Base-by-base conservation (phyloP, 2,888 invertebrate species). In the Isotomurus palustris region DNA sequence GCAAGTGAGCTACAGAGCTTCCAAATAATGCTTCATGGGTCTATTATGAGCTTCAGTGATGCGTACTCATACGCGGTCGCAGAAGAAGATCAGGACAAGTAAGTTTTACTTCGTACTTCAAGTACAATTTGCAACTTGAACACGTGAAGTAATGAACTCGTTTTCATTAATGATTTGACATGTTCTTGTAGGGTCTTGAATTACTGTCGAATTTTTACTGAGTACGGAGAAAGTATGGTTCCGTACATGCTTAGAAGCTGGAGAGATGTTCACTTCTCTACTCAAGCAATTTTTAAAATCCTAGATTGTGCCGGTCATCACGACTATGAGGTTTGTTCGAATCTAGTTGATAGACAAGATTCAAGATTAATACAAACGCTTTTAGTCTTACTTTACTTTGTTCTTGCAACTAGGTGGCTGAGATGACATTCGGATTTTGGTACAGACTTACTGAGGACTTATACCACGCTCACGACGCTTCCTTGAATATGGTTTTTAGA, bases 271-370 rank as follows among this genome's bases (percentile, higher is more conserved):
- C 88, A 90, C 76, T 89, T 86, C 77, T 85, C 88, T 1, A 79
- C 93, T 63, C 85, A 88, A 74, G 85, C 90, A 2, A 78, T 99
- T 60, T 94, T 97, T 74, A 79, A 95, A 68, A 86, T 94, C 10
- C 79, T 97, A 45, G 84, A 87, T 35, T 94, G 96, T 77, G 90
- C 93, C 10, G 93, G 93, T 0, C 95, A 97, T 79, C 94, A 95
- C 76, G 95, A 97, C 75, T 97, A 94, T 78, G 94, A 96, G 82
- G 92, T 94, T 8, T 14, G 17, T 40, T 40, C 40, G 17, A 14
- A 40, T 40, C 40, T n/a, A n/a, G n/a, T n/a, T n/a, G n/a, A n/a
- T n/a, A n/a, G n/a, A n/a, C n/a, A 17, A 14, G 17, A 40, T 17
- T 40, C 40, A 14, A 8, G 12, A 40, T 40, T 40, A 32, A 8